A percentile compares a stretch with the other conserved stretches of the same genome.
Conservation (phyloP, 2,113 vertebrate genomes). For the Turnix velox region DNA sequence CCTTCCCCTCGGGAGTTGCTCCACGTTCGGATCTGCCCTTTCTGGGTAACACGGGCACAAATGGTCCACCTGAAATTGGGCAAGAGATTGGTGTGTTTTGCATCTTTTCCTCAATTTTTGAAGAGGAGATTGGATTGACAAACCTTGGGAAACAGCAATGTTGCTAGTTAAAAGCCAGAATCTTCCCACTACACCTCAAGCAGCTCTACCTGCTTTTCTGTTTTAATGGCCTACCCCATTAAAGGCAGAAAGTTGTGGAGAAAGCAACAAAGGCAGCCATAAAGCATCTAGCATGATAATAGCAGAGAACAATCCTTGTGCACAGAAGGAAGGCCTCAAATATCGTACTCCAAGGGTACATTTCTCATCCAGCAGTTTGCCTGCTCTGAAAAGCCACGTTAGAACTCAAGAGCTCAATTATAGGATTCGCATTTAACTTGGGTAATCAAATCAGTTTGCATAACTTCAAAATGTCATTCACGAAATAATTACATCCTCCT, state of each 20-base stretch:
- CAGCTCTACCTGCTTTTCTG: neutral
- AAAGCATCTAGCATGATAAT: conserved; percentile 49
- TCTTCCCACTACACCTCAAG: neutral
- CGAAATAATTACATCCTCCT: conserved; percentile 52
- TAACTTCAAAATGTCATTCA: conserved; percentile 59
- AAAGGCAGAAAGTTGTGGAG: conserved; percentile 45
- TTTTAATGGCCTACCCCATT: conserved; percentile 56
- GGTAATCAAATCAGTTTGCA: conserved; percentile 45
- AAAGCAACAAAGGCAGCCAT: conserved; percentile 60
- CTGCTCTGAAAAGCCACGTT: conserved; percentile 56
- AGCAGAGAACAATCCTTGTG: conserved; percentile 46
- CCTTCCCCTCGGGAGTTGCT: conserved; percentile 97
- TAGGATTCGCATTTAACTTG: conserved; percentile 46
- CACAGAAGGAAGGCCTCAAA: conserved; percentile 61
- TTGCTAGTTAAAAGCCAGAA: neutral
- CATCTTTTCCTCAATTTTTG: neutral
- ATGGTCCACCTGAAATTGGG: conserved; percentile 87
- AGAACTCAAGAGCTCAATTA: conserved; percentile 62
- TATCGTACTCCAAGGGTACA: conserved; percentile 17
- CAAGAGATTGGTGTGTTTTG: neutral
- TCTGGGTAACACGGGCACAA: conserved; percentile 92
- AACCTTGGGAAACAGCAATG: neutral
- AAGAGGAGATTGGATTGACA: neutral
- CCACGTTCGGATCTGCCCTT: conserved; percentile 91
- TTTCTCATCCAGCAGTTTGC: conserved; percentile 58